Evolutionary conservation across 1,140 invertebrate species (phyloP).

Genomic region (Drosophila eugracilis): DNA sequence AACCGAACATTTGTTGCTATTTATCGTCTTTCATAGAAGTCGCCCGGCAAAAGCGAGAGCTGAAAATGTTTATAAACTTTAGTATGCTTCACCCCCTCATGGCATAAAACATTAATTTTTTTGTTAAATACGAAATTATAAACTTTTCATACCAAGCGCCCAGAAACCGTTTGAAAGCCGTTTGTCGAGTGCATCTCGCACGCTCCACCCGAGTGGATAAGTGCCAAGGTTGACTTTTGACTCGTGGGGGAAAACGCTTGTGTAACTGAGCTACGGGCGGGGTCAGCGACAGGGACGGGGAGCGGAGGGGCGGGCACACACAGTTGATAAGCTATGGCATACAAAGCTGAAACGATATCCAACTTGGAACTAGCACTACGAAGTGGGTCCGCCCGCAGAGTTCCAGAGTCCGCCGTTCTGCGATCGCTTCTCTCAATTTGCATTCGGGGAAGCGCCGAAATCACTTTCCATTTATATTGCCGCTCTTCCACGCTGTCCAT

Average conservation of each 20-base stretch:
- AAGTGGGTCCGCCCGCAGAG: too few relatives aligned
- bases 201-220: conserved; percentile 53
- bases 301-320: neutral
- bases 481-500: conserved; percentile 55
- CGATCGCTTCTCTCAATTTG: conserved; percentile 3
- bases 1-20: conserved; percentile 6
- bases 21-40: conserved; percentile 9
- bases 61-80: conserved; percentile 64
- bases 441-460: conserved; percentile 1
- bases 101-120: conserved; percentile 77
- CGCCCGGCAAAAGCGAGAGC: neutral
- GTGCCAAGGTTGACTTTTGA: conserved; percentile 6
- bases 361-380: neutral
- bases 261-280: conserved; percentile 19
- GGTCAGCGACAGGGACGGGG: neutral
- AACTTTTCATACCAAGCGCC: conserved; percentile 79
- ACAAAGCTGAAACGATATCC: conserved; percentile 16
- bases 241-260: conserved; percentile 18
- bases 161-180: conserved; percentile 75
- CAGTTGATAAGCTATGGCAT: conserved; percentile 55
- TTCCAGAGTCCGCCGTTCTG: neutral
- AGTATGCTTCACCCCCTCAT: conserved; percentile 14
- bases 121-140: conserved; percentile 81
- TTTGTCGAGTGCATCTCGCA: conserved; percentile 66
- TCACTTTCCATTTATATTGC: conserved; percentile 53